Percentiles rank a stretch among this genome's conserved stretches.
Conservation (phyloP, 2,113 vertebrate genomes). For the Rhagologus leucostigma region DNA sequence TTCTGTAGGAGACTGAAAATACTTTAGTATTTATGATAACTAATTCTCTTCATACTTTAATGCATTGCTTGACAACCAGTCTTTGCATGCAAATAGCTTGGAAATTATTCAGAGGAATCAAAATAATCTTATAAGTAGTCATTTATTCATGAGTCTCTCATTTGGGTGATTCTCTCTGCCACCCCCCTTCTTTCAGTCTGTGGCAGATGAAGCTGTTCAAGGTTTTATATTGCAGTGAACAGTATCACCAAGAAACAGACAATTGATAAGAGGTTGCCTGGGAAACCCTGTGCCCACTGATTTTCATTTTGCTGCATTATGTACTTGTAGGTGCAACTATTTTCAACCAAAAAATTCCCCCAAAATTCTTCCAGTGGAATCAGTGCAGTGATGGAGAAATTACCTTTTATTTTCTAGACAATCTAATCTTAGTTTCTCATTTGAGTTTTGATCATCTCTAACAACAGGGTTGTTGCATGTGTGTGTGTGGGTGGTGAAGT, state of each 20-base stretch:
- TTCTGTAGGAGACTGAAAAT: neutral
- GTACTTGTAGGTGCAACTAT: neutral
- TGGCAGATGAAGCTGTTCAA: neutral
- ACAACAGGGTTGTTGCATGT: rapidly evolving
- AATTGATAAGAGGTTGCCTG: conserved; percentile 34
- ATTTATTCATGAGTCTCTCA: neutral
- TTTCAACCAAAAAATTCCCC: neutral
- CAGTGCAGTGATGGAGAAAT: neutral
- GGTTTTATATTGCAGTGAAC: neutral
- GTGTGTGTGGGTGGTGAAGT: neutral
- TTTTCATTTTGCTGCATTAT: conserved; percentile 48
- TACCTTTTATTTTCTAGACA: neutral
- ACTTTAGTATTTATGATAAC: neutral
- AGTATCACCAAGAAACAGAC: neutral
- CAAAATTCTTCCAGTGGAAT: neutral
- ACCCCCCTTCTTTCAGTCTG: neutral
- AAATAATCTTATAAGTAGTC: neutral
- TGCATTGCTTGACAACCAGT: neutral
- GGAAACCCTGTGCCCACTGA: conserved; percentile 47
- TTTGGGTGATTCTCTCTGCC: neutral
- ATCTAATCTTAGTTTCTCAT: neutral
- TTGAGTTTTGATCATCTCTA: neutral
- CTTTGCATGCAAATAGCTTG: neutral
- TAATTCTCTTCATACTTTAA: neutral
- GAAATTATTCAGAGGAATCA: neutral